Conservation (phyloP, 1,140 invertebrate genomes). For the Mylabris phalerata region DNA sequence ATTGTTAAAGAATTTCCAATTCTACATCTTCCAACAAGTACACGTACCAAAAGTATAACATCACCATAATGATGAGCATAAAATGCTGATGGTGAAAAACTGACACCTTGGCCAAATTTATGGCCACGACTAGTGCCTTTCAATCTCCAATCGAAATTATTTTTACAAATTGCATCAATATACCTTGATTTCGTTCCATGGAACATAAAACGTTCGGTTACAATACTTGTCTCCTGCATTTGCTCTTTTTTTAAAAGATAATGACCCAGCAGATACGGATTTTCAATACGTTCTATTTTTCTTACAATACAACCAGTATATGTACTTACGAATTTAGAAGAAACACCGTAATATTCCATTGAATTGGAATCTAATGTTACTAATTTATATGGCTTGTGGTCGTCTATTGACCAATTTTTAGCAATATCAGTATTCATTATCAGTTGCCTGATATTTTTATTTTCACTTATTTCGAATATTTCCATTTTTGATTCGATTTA, state of each 20-base stretch:
- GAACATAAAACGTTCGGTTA: neutral
- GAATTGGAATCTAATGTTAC: neutral
- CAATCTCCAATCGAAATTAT: constrained; percentile 12
- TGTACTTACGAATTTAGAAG: neutral
- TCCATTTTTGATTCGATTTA: too few relatives aligned
- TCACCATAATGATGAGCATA: constrained; percentile 25
- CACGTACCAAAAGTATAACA: constrained; percentile 21
- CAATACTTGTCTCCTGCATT: neutral
- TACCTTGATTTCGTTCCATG: constrained; percentile 6
- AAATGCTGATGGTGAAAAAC: constrained; percentile 16
- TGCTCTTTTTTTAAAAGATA: constrained; percentile 9
- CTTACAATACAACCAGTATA: neutral
- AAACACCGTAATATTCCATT: neutral
- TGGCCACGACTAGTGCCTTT: neutral
- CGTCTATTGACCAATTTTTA: neutral
- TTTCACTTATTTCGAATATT: neutral
- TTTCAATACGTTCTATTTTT: constrained; percentile 3
- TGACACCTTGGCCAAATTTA: constrained; percentile 26
- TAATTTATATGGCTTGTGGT: neutral
- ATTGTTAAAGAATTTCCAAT: constrained; percentile 7
- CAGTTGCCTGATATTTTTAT: neutral
- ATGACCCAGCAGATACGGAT: constrained; percentile 3
- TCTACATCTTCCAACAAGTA: constrained; percentile 12
- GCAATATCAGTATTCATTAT: neutral
- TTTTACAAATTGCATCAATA: constrained; percentile 10